Evolutionary conservation across 2,797 vertebrate species (phyloP).

Genomic region (Odontamblyopus rebecca): DNA sequence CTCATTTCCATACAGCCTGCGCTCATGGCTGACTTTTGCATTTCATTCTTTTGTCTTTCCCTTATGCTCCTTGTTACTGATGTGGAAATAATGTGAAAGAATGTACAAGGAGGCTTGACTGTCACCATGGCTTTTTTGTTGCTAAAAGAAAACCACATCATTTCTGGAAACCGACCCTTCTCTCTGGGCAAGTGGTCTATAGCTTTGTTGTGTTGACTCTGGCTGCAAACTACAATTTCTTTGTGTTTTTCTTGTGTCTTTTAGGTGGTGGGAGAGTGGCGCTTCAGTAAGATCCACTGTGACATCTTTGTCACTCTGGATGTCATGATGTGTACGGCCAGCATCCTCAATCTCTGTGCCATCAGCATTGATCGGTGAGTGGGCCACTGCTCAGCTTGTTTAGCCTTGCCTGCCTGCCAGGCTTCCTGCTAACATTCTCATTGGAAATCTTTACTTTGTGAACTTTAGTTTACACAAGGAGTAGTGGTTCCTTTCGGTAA

Average conservation of each 20-base stretch:
- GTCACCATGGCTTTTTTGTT: slow-evolving; percentile 25
- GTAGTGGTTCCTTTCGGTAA: slow-evolving; percentile 13
- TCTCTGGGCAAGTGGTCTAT: neutral
- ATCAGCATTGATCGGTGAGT: slow-evolving; percentile 99
- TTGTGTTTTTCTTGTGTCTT: slow-evolving; percentile 56
- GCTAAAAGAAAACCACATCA: slow-evolving; percentile 10
- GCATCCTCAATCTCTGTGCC: slow-evolving; percentile 98
- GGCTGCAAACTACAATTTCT: slow-evolving; percentile 44
- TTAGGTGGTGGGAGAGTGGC: slow-evolving; percentile 97
- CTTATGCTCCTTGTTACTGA: neutral
- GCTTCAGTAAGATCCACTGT: slow-evolving; percentile 96
- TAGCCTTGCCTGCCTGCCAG: slow-evolving; percentile 18
- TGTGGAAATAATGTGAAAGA: slow-evolving; percentile 25
- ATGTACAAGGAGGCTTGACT: slow-evolving; percentile 12
- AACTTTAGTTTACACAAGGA: slow-evolving; percentile 22
- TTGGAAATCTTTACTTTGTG: slow-evolving; percentile 40
- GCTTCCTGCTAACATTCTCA: slow-evolving; percentile 43
- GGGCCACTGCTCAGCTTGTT: slow-evolving; percentile 27
- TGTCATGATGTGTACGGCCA: slow-evolving; percentile 99
- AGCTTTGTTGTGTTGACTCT: slow-evolving; percentile 34
- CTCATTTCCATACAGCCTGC: slow-evolving; percentile 14
- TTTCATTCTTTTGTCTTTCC: slow-evolving; percentile 5
- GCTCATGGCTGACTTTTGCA: slow-evolving; percentile 15
- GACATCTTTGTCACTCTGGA: slow-evolving; percentile 98
- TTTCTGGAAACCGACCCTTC: slow-evolving; percentile 14